Evolutionary conservation across 92 coral and sea anemone genomes (phyloP), one percentile per base, ranked within the genome.

Genomic region (Epizoanthus illoricatus): DNA sequence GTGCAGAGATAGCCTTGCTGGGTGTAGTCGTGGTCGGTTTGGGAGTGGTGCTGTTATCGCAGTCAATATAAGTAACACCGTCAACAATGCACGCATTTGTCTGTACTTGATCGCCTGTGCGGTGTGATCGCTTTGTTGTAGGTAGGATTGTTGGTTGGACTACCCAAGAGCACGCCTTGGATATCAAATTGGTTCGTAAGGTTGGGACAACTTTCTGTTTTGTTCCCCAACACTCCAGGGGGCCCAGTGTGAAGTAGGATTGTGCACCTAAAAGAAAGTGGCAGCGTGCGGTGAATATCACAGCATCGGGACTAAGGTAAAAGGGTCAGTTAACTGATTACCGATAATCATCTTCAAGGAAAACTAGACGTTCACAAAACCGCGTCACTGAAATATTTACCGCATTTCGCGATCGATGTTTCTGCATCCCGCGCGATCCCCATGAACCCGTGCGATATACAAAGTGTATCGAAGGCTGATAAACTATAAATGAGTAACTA

Each of bases 221-320:
- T 8, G 65, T 83, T 3, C 98, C 99, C 96, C 94, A 96, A 71
- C 99, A 96, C 81, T 96, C 99, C 74, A 96, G 86, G 17, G 98
- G 92, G 4, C 99, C 99, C 20, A 96, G 80, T 5, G 84, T 80
- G 69, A 93, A 89, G 81, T 85, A 81, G 17, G 98, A 88, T 11
- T 19, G 81, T 18, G 81, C 87, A 61, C 74, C 90, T 82, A 42
- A 11, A 78, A 78, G n/a, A 36, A 5, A 59, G 41, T 36, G 7
- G 52, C 10, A 45, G 52, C 10, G 52, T 45, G 52, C 52, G 52
- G 52, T 45, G 8, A 45, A 45, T 45, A 6, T 45, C 52, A 45
- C 52, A 45, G 9, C 52, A 45, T 45, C 52, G 52, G 9, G 1
- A 45, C 9, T 45, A 5, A 45, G 7, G 52, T 45, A 45, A 45